Conservation (phyloP, 2,888 invertebrate genomes). For the Sabellastarte sp. region DNA sequence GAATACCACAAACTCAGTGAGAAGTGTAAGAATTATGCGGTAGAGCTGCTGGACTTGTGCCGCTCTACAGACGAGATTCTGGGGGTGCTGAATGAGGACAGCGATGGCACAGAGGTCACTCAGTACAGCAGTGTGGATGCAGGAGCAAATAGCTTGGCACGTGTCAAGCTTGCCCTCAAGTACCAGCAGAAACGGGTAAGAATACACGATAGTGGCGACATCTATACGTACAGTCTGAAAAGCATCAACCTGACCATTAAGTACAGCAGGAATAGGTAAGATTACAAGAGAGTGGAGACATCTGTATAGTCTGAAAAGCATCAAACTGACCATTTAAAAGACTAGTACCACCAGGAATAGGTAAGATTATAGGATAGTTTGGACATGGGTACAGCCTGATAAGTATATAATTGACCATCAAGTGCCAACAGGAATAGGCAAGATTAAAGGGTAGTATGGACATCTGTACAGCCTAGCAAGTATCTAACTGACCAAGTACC, state of each 20-base stretch:
- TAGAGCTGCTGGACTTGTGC: conserved; percentile 47
- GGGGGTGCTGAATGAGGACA: conserved; percentile 37
- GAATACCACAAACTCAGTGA: conserved; percentile 44
- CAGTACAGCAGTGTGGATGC: neutral
- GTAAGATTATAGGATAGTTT: too few species aligned
- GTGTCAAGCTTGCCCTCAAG: conserved; percentile 33
- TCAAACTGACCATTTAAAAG: too few species aligned
- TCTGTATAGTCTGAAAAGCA: neutral
- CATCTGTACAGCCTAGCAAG: too few species aligned
- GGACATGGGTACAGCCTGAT: too few species aligned
- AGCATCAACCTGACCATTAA: neutral
- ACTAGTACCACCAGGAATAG: too few species aligned
- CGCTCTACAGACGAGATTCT: conserved; percentile 49
- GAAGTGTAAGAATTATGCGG: conserved; percentile 46
- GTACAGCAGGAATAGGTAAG: too few species aligned
- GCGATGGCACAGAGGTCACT: neutral
- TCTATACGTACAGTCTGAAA: conserved; percentile 1
- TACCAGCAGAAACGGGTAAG: conserved; percentile 33
- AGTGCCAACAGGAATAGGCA: too few species aligned
- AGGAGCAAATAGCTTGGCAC: conserved; percentile 8
- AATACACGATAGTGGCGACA: neutral
- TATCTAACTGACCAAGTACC: too few species aligned
- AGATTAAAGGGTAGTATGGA: too few species aligned
- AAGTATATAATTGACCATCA: too few species aligned
- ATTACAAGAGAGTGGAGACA: neutral